Evolutionary conservation across 1,140 invertebrate genomes (phyloP), one percentile per base, ranked within the genome.

Genomic region (Drosophila gunungcola): DNA sequence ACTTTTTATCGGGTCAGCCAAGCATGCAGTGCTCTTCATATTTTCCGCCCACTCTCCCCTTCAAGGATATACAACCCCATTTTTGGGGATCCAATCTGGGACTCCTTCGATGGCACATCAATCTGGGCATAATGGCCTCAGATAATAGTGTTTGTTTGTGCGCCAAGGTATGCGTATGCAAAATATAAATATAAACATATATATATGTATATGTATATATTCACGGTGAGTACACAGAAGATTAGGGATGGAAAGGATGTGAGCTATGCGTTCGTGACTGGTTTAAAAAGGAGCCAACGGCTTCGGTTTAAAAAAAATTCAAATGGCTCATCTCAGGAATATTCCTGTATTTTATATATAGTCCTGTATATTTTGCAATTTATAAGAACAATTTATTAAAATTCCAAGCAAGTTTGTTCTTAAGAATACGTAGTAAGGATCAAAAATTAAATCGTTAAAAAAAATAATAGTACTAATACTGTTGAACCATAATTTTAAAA

Each of bases 91-190:
- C 53, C 63, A 69, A 57, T 53, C 57, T 51, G 67, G 38, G 38
- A 58, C 29, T 77, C 65, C 65, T 69, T 70, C 36, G 80, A 83
- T 70, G 75, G 69, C 80, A 79, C 76, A 83, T 84, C 80, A 83
- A 83, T 83, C 80, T 84, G 80, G 76, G 76, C 80, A 83, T 83
- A 83, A 83, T 83, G 77, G 80, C 72, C 52, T 42, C 76, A 54
- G 80, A 80, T 83, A 83, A 84, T 83, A 83, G 80, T 84, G 80
- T 84, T 83, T 83, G 80, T 83, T 83, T 84, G 80, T 83, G 77
- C 79, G 80, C 80, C 73, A 79, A 82, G 80, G 74, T 79, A 82
- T 82, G 80, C 80, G 67, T 69, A 70, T 69, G 67, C 67, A 60
- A 52, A 83, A 75, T 79, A 84, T 69, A 79, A 16, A 78, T 53